Percentiles rank a stretch among this genome's conserved stretches.
phyloP scores from a whole-genome alignment of 2,888 invertebrate species.

The Agonopterix heracliana region DNA sequence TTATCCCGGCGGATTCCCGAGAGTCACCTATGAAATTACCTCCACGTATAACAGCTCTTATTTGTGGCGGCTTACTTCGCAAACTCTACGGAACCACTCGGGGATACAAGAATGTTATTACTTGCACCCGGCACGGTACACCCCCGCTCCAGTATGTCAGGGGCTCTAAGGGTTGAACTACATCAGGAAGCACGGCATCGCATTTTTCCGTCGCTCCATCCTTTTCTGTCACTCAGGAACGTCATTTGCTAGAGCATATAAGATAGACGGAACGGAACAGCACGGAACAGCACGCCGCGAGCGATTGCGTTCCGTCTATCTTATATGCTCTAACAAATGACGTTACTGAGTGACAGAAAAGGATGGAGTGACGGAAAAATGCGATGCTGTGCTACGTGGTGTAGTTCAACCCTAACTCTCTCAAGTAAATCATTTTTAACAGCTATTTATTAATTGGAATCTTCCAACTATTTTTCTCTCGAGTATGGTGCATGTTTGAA shows the following conservation, averaged over 20 bases:
- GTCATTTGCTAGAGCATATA: no score
- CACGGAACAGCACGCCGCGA: no score
- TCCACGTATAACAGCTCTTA: slow-evolving; percentile 28
- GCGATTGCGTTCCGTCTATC: no score
- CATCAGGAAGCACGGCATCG: no score
- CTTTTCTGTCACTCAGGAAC: no score
- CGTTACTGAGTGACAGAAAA: no score
- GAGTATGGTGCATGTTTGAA: no score
- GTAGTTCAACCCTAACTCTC: neutral
- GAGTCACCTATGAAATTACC: slow-evolving; percentile 21
- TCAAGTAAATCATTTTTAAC: neutral
- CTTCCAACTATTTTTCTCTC: neutral
- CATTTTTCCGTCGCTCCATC: no score
- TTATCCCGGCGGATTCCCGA: slow-evolving; percentile 45
- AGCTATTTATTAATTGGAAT: neutral
- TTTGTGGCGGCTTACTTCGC: slow-evolving; percentile 51
- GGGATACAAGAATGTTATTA: slow-evolving; percentile 54
- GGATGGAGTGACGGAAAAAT: no score
- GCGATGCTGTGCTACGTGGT: neutral
- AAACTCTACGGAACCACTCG: slow-evolving; percentile 48
- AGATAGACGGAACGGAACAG: no score
- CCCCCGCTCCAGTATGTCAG: neutral
- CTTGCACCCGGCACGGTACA: slow-evolving; percentile 35
- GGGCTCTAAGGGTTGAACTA: no score
- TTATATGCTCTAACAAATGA: no score